phyloP scores from a whole-genome alignment of 2,113 vertebrate species.

The Semnopithecus entellus region DNA sequence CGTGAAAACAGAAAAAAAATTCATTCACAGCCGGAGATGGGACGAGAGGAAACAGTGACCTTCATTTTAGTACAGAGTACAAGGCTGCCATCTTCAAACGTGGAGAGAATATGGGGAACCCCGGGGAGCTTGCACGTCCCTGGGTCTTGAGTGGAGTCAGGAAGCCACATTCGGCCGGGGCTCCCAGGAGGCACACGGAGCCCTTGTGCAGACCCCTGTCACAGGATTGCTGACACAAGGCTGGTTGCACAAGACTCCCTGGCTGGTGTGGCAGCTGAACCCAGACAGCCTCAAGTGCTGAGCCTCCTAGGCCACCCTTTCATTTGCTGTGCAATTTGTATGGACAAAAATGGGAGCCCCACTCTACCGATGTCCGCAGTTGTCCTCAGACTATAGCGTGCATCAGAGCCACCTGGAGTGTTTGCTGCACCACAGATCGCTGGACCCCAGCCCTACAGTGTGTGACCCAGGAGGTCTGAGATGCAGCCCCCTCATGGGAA shows the following conservation, averaged over 20 bases:
- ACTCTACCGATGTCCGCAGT: accelerated
- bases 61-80: not conserved
- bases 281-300: accelerated
- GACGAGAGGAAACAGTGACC: not conserved
- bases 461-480: not conserved
- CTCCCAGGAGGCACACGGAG: accelerated
- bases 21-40: not conserved
- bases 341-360: accelerated
- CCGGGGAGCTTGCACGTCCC: accelerated
- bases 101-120: not conserved
- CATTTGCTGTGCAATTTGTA: accelerated
- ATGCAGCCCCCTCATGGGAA: not conserved
- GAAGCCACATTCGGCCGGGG: too few relatives aligned
- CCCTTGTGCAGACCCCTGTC: accelerated
- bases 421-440: not conserved
- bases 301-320: not conserved
- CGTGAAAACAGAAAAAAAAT: not conserved
- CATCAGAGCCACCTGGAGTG: accelerated
- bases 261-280: not conserved
- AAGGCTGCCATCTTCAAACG: not conserved
- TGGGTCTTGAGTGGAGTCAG: not conserved
- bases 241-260: not conserved
- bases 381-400: accelerated
- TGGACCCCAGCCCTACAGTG: accelerated
- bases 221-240: not conserved